phyloP scores from a whole-genome alignment of 2,888 invertebrate species.

The Drosophila falleni region DNA sequence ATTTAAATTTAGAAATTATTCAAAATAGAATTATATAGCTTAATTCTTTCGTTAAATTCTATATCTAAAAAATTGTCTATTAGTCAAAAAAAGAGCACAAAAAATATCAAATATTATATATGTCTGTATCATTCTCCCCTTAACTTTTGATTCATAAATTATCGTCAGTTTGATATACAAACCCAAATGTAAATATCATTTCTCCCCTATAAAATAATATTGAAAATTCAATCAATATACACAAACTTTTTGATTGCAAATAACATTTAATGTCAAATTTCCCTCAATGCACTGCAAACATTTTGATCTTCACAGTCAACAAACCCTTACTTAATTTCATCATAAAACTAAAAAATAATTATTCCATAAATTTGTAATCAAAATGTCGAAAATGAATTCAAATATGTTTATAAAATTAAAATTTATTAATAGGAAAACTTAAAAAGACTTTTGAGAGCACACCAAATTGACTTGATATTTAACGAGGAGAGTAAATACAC shows the following conservation, averaged over 20 bases:
- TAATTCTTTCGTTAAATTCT: too few species aligned
- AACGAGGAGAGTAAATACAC: conserved; percentile 29
- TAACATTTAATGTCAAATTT: not conserved
- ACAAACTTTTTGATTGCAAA: not conserved
- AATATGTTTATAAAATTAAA: conserved; percentile 38
- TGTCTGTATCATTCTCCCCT: too few species aligned
- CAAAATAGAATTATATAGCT: too few species aligned
- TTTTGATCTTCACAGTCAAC: not conserved
- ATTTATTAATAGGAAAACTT: conserved; percentile 42
- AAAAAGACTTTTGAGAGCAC: conserved; percentile 60
- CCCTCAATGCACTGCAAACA: not conserved
- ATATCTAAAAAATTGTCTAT: too few species aligned
- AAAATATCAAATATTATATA: too few species aligned
- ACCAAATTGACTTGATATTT: conserved; percentile 59
- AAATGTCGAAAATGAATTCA: conserved; percentile 50
- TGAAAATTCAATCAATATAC: not conserved
- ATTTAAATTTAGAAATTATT: too few species aligned
- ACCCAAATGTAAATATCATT: not conserved
- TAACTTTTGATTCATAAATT: too few species aligned
- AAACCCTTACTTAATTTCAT: conserved; percentile 14
- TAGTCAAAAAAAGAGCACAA: too few species aligned
- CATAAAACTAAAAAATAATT: conserved; percentile 34
- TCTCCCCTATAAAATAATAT: not conserved
- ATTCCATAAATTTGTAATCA: conserved; percentile 53
- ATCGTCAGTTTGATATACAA: not conserved